A percentile compares a stretch with the other conserved stretches of the same genome.
phyloP scores from a whole-genome alignment of 2,113 vertebrate genomes.

The Phylloscopus whistleri region DNA sequence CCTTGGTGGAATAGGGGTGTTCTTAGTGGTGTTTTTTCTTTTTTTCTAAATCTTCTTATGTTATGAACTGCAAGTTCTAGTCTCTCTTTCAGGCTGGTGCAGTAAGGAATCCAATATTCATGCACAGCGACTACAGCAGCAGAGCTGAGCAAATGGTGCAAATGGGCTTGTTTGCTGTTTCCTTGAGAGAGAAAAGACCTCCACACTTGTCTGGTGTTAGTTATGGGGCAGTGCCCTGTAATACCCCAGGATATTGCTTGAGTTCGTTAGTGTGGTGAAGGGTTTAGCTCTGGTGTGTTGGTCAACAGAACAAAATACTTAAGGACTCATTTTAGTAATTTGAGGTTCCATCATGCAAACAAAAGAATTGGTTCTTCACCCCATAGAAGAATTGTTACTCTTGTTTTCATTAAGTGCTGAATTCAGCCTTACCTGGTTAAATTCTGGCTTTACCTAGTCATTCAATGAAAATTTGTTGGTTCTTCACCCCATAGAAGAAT shows the following conservation, averaged over 20 bases:
- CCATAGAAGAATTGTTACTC: not conserved
- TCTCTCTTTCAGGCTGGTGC: not conserved
- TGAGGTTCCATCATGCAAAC: not conserved
- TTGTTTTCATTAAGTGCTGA: not conserved
- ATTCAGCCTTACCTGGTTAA: not conserved
- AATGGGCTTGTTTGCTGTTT: not conserved
- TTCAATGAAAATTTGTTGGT: too few relatives aligned
- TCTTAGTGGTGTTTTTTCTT: not conserved
- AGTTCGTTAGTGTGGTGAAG: not conserved
- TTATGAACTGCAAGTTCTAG: not conserved
- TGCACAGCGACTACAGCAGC: not conserved
- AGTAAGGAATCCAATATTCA: accelerated
- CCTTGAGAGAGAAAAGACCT: not conserved
- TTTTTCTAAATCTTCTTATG: not conserved
- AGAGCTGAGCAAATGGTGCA: not conserved
- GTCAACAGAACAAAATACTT: not conserved
- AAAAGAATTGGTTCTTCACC: not conserved
- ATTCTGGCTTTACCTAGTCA: not conserved
- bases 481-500: not conserved
- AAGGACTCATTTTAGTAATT: not conserved
- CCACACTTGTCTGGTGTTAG: not conserved
- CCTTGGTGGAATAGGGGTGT: not conserved
- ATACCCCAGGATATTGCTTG: not conserved
- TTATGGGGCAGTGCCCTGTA: not conserved
- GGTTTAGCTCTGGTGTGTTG: not conserved